Base-by-base conservation (phyloP, 2,888 invertebrate species). In the Apotomis turbidana region DNA sequence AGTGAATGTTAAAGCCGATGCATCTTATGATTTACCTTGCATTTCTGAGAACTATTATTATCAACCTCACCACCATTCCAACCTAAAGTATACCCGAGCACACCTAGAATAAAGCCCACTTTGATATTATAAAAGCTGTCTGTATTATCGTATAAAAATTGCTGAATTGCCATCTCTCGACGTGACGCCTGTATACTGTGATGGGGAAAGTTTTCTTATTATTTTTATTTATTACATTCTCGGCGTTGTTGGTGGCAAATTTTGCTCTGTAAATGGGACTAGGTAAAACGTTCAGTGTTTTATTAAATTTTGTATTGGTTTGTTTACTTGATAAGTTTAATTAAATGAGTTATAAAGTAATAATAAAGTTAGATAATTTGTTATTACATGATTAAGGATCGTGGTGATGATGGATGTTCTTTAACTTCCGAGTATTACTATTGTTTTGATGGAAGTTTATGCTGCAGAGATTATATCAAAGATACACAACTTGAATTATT, bases 181-280 rank as follows among this genome's bases (percentile, higher is more conserved):
- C 83, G 82, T 84, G 85, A 86, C 81, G 82, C 79, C 81, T 85
- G 84, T 83, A 80, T 82, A 83, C 80, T 80, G 77, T 87, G 89
- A 92, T 90, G 90, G 90, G 87, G 84, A 92, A 93, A 93, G 86
- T 93, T 93, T 93, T 89, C 89, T 88, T 91, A 91, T 91, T 91
- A 91, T 90, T 91, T 89, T 90, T 92, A 89, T 92, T 91, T 93
- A 92, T 91, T 89, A 86, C 83, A 83, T 86, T 84, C 83, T 87
- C 89, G 79, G 87, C 87, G 68, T 87, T 88, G 80, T 86, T 83
- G 73, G 79, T 77, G 83, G 81, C 78, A 77, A 80, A 77, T 79
- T 81, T 78, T 79, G 27, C 75, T 77, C 75, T 78, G 77, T 78
- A 82, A 83, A 83, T 81, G 78, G 81, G 80, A 78, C 77, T 75